phyloP scores from a whole-genome alignment of 2,113 vertebrate genomes.

The Zapornia atra region DNA sequence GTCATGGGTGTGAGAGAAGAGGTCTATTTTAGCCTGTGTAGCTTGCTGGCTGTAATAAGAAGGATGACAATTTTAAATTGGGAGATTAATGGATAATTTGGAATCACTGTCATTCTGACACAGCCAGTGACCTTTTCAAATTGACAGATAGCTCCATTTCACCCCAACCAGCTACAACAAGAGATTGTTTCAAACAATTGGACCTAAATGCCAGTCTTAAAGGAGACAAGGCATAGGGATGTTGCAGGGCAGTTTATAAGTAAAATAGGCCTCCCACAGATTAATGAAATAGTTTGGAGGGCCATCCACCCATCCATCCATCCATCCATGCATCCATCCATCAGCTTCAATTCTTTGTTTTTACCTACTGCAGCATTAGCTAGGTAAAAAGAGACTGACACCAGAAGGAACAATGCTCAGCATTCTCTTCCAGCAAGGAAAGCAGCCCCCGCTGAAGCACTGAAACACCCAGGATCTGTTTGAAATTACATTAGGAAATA shows the following conservation, averaged over 20 bases:
- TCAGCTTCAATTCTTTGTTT: background rate
- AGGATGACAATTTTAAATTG: constrained; percentile 69
- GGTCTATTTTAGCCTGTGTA: constrained; percentile 33
- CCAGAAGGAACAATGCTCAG: background rate
- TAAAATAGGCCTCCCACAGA: background rate
- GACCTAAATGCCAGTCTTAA: constrained; percentile 37
- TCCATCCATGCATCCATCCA: background rate
- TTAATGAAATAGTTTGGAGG: background rate
- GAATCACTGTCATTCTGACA: constrained; percentile 67
- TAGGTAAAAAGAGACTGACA: background rate
- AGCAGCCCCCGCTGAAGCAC: background rate
- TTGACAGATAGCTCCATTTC: constrained; percentile 68
- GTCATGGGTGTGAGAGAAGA: constrained; percentile 35
- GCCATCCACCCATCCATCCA: background rate
- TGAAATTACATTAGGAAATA: background rate
- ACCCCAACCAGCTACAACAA: constrained; percentile 50
- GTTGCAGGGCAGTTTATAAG: background rate
- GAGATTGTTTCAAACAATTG: constrained; percentile 48
- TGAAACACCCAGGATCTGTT: background rate
- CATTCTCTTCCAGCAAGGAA: background rate
- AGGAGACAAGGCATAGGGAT: background rate
- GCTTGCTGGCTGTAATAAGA: constrained; percentile 50
- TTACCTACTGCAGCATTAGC: background rate
- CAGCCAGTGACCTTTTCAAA: constrained; percentile 69
- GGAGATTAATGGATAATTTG: constrained; percentile 74